These are phyloP conservation scores for Drosophila saltans DNA, from an alignment of 1,140 invertebrate species.

Conservation along the genomic window DNA sequence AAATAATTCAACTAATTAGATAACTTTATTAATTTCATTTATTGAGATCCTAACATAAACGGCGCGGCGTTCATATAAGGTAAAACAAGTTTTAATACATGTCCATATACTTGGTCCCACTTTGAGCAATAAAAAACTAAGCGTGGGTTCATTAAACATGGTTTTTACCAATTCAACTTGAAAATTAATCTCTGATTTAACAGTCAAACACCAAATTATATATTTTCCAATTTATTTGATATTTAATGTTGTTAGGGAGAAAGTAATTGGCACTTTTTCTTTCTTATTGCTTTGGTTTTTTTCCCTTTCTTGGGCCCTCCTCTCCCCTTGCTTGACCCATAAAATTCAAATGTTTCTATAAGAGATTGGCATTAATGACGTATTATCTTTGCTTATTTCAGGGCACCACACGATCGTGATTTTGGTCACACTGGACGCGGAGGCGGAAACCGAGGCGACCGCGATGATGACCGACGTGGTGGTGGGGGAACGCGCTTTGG, in stretches of 20 bases:
- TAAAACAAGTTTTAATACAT: too few species aligned
- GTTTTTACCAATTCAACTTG: too few species aligned
- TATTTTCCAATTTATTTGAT: too few species aligned
- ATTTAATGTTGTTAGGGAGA: not conserved
- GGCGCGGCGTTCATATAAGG: too few species aligned
- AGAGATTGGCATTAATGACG: constrained; percentile 1
- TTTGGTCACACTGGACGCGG: constrained; percentile 73
- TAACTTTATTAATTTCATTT: too few species aligned
- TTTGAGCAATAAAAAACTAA: not conserved
- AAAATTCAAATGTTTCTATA: not conserved
- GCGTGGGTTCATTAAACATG: not conserved
- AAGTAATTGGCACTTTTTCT: not conserved
- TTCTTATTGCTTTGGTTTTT: not conserved
- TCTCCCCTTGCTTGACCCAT: not conserved
- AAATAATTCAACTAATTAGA: too few species aligned
- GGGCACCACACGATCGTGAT: constrained; percentile 82
- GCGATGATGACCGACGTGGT: constrained; percentile 77
- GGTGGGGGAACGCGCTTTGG: constrained; percentile 69
- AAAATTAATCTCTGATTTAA: too few species aligned
- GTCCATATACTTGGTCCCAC: not conserved
- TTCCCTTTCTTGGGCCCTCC: constrained; percentile 46
- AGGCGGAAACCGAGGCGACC: constrained; percentile 65
- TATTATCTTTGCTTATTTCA: constrained; percentile 24
- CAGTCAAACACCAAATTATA: too few species aligned
- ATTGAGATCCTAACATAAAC: too few species aligned